phyloP scores from a whole-genome alignment of 2,797 vertebrate species.

The Esox lucius region DNA sequence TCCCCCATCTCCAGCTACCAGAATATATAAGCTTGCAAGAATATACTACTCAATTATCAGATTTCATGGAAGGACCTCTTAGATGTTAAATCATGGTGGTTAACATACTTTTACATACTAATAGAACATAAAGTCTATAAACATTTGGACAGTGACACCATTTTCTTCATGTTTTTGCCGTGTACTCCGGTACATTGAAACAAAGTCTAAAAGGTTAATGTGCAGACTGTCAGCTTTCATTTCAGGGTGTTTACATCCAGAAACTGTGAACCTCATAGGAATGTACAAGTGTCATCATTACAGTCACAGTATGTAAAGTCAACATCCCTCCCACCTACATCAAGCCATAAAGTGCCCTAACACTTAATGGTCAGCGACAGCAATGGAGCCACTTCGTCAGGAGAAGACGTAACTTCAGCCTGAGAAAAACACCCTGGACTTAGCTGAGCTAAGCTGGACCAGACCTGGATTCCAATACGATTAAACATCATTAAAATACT shows the following conservation, averaged over 20 bases:
- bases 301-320: constrained; percentile 20
- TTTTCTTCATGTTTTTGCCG: too few species aligned
- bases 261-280: not conserved
- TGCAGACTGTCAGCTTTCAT: too few species aligned
- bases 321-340: constrained; percentile 34
- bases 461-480: not conserved
- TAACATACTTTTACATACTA: too few species aligned
- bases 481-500: not conserved
- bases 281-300: constrained; percentile 42
- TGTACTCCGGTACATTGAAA: not conserved
- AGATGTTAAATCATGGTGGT: too few species aligned
- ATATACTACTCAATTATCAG: too few species aligned
- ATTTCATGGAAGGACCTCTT: too few species aligned
- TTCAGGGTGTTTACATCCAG: too few species aligned
- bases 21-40: too few species aligned
- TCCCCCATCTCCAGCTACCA: too few species aligned
- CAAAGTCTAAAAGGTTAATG: constrained; percentile 9
- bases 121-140: too few species aligned
- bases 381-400: constrained; percentile 40
- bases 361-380: constrained; percentile 46
- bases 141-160: too few species aligned
- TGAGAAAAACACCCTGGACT: not conserved
- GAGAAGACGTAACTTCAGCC: constrained; percentile 12
- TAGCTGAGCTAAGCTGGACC: not conserved
- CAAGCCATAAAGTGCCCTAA: constrained; percentile 27